Evolutionary conservation across 2,888 invertebrate species (phyloP).

Genomic region (Ceraclea dissimilis): DNA sequence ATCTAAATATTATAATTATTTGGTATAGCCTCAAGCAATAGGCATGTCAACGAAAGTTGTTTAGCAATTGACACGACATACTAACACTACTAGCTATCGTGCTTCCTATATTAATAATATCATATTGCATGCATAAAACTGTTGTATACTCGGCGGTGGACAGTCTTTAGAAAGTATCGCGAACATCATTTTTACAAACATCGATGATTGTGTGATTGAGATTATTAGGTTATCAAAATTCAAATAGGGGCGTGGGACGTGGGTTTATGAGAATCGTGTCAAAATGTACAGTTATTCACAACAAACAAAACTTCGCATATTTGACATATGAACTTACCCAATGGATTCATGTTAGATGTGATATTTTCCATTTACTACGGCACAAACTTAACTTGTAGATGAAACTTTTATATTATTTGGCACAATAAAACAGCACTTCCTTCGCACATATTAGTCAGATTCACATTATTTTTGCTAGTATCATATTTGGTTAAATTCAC

Average conservation of each 20-base stretch:
- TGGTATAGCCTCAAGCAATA: background rate
- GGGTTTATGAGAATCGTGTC: conserved; percentile 21
- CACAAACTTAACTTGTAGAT: background rate
- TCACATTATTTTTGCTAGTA: conserved; percentile 18
- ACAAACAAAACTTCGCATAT: conserved; percentile 22
- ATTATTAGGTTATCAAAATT: conserved; percentile 16
- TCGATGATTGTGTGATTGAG: background rate
- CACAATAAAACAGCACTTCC: conserved; percentile 20
- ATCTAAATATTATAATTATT: background rate
- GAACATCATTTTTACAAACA: background rate
- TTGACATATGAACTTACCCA: conserved; percentile 22
- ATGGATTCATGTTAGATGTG: conserved; percentile 12
- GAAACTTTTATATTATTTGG: conserved; percentile 11
- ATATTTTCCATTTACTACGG: conserved; percentile 14
- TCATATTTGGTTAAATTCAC: background rate
- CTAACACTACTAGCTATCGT: background rate
- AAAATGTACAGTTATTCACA: conserved; percentile 23
- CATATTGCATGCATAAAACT: too few relatives aligned
- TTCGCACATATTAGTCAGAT: conserved; percentile 15
- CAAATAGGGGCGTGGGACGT: conserved; percentile 15
- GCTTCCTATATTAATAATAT: too few relatives aligned
- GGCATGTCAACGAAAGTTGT: conserved; percentile 1
- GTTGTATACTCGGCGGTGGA: too few relatives aligned
- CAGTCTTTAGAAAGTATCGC: background rate
- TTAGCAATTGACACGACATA: background rate